These are phyloP conservation scores for Vireo griseus DNA, from an alignment of 2,797 vertebrate species.

Conservation along the genomic window DNA sequence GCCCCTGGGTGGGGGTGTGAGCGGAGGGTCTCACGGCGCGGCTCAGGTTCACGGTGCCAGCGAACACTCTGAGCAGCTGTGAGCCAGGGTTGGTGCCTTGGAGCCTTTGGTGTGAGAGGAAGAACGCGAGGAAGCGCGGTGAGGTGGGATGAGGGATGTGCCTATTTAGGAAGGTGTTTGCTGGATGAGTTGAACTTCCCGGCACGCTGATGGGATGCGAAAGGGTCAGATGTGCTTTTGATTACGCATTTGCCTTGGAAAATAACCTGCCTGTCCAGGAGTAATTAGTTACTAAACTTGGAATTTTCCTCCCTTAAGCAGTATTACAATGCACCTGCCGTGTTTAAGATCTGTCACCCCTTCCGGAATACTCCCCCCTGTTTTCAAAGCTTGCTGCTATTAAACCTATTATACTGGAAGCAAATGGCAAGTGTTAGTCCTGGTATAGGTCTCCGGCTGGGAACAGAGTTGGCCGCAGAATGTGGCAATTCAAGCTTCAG, in stretches of 20 bases:
- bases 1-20: background rate
- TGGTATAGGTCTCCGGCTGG: background rate
- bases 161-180: background rate
- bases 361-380: background rate
- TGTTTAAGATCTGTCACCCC: background rate
- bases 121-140: background rate
- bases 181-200: constrained; percentile 12
- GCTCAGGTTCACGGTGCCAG: background rate
- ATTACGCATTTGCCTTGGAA: background rate
- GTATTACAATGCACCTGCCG: constrained; percentile 54
- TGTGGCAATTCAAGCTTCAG: background rate
- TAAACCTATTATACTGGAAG: background rate
- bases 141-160: background rate
- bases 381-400: background rate
- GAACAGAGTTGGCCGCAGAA: background rate
- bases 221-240: background rate
- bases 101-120: background rate
- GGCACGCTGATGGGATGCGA: background rate
- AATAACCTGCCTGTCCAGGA: background rate
- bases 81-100: background rate
- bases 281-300: background rate
- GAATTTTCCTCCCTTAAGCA: background rate
- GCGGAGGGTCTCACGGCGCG: background rate
- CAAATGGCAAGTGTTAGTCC: background rate
- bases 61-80: background rate